Conservation (phyloP, 2,797 vertebrate genomes). For the Pantherophis vulpinus region DNA sequence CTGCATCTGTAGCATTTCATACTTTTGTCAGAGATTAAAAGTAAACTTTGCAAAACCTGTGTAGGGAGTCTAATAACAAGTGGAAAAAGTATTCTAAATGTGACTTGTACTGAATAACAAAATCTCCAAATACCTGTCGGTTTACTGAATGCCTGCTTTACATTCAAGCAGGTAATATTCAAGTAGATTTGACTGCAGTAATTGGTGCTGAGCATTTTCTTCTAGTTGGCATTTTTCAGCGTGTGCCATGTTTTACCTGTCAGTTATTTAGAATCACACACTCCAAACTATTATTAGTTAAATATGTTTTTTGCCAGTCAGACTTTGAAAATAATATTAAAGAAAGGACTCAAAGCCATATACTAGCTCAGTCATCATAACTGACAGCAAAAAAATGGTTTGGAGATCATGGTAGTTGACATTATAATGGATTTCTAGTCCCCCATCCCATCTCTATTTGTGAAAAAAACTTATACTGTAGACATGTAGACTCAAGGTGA, state of each 20-base stretch:
- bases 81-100: neutral
- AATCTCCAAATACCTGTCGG: neutral
- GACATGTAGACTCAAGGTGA: conserved; percentile 9
- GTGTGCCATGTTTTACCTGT: conserved; percentile 5
- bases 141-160: conserved; percentile 22
- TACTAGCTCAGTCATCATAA: neutral
- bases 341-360: neutral
- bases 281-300: conserved; percentile 2
- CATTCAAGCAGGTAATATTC: conserved; percentile 9
- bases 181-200: neutral
- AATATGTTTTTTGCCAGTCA: neutral
- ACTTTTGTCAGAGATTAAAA: conserved; percentile 11
- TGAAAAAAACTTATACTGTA: neutral
- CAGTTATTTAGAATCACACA: neutral
- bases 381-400: neutral
- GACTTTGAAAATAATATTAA: conserved; percentile 22
- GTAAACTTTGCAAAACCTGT: rapidly evolving
- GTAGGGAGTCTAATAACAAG: neutral
- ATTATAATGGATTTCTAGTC: neutral
- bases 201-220: neutral
- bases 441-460: neutral
- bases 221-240: neutral
- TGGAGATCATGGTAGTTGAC: neutral
- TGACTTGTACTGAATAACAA: neutral
- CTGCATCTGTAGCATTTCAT: neutral